Percentiles rank a stretch among this genome's conserved stretches.
phyloP scores from a whole-genome alignment of 2,113 vertebrate species.

The Rousettus leschenaultii region DNA sequence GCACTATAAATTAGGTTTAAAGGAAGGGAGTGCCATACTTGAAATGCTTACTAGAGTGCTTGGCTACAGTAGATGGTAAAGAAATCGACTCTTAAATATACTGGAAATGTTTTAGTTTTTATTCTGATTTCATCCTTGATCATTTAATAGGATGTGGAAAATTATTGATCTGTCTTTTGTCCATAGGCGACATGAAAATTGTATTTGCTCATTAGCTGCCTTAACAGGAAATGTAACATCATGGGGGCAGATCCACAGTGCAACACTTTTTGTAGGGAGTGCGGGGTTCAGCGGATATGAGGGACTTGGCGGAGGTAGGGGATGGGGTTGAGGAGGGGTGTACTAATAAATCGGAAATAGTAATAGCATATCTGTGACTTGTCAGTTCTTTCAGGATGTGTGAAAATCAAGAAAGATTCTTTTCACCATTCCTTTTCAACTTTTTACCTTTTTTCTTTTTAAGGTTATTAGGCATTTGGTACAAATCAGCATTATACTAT shows the following conservation, averaged over 20 bases:
- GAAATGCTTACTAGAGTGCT: background rate
- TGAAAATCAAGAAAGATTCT: background rate
- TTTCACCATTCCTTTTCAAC: background rate
- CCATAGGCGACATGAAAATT: background rate
- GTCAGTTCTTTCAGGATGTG: background rate
- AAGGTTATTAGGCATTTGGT: background rate
- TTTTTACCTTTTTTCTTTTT: background rate
- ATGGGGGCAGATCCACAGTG: no score
- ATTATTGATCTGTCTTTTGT: background rate
- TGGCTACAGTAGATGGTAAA: background rate
- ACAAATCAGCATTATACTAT: background rate
- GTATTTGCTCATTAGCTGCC: background rate
- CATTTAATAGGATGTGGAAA: background rate
- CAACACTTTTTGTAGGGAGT: background rate
- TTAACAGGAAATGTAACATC: background rate
- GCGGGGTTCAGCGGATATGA: background rate
- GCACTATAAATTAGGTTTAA: background rate
- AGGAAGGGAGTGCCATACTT: background rate
- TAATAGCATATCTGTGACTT: background rate
- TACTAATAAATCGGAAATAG: background rate
- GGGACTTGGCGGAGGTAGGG: accelerated
- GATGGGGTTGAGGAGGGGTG: no score
- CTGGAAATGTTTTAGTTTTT: background rate
- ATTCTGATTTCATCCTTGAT: background rate
- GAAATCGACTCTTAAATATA: background rate